These are phyloP conservation scores for Lepidochitona cinerea DNA, from an alignment of 2,888 invertebrate genomes.

Conservation along the genomic window DNA sequence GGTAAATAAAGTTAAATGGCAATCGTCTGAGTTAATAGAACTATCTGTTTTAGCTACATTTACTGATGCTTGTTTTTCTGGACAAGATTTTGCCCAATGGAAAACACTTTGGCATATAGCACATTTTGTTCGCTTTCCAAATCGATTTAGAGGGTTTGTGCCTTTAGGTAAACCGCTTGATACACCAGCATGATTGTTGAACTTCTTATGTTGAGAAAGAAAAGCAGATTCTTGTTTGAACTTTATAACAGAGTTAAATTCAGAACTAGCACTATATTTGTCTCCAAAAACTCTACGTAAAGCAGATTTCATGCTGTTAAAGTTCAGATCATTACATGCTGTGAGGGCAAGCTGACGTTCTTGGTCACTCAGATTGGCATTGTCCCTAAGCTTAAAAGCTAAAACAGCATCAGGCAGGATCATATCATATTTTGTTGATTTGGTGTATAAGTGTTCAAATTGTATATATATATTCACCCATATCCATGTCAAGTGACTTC, in stretches of 20 bases:
- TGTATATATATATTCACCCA: conserved; percentile 5
- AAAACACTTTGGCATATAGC: background rate
- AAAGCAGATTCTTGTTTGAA: too few species aligned
- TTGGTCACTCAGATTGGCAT: background rate
- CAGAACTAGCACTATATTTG: conserved; percentile 19
- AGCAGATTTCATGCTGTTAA: background rate
- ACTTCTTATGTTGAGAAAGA: too few species aligned
- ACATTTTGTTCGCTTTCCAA: conserved; percentile 13
- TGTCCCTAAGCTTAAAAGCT: background rate
- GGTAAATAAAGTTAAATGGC: background rate
- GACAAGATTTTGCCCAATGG: background rate
- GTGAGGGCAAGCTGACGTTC: background rate
- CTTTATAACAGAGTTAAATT: too few species aligned
- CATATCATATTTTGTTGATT: conserved; percentile 3
- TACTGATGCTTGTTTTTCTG: background rate
- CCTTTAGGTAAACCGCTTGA: conserved; percentile 13
- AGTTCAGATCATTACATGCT: background rate
- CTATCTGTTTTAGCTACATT: background rate
- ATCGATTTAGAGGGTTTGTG: conserved; percentile 7
- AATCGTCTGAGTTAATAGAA: background rate
- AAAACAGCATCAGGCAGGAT: background rate
- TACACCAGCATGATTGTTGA: too few species aligned
- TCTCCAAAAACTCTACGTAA: too few species aligned
- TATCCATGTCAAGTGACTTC: background rate
- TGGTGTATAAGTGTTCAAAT: background rate